Percentiles rank a stretch among this genome's conserved stretches.
These are phyloP conservation scores for Drosophila koepferae DNA, from an alignment of 2,888 invertebrate genomes.

Conservation along the genomic window DNA sequence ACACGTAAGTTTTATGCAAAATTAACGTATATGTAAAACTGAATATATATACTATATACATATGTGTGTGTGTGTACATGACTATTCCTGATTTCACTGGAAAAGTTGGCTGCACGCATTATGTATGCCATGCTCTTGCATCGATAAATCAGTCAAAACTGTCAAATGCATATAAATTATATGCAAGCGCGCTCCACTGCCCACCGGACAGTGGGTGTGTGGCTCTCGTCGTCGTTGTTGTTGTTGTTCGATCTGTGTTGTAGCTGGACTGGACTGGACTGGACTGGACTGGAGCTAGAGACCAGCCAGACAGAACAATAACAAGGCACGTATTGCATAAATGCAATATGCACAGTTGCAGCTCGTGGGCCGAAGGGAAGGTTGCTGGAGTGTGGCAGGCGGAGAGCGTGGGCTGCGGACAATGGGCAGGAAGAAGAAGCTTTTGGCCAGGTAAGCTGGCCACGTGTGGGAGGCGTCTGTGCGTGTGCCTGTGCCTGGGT, in stretches of 20 bases:
- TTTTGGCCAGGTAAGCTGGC: conserved; percentile 36
- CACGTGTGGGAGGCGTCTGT: conserved; percentile 48
- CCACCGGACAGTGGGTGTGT: conserved; percentile 55
- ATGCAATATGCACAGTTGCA: conserved; percentile 67
- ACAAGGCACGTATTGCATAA: conserved; percentile 80
- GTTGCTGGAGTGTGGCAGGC: neutral
- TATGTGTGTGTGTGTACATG: conserved; percentile 50
- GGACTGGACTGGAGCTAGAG: conserved; percentile 11
- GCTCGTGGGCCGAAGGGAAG: neutral
- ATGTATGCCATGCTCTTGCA: conserved; percentile 80
- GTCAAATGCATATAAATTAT: conserved; percentile 81
- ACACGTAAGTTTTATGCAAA: conserved; percentile 63
- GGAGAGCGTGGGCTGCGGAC: conserved; percentile 58
- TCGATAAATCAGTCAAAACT: conserved; percentile 80
- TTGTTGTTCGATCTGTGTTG: conserved; percentile 15
- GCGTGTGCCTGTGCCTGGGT: conserved; percentile 30
- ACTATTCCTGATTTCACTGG: conserved; percentile 77
- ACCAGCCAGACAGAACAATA: conserved; percentile 69
- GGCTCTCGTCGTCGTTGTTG: conserved; percentile 17
- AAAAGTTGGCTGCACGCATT: conserved; percentile 75
- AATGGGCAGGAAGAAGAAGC: conserved; percentile 15
- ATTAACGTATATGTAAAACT: conserved; percentile 47
- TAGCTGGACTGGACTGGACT: neutral
- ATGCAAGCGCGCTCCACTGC: conserved; percentile 73
- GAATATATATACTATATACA: neutral